phyloP scores from a whole-genome alignment of 2,888 invertebrate genomes.

The Seladonia tumulorum region DNA sequence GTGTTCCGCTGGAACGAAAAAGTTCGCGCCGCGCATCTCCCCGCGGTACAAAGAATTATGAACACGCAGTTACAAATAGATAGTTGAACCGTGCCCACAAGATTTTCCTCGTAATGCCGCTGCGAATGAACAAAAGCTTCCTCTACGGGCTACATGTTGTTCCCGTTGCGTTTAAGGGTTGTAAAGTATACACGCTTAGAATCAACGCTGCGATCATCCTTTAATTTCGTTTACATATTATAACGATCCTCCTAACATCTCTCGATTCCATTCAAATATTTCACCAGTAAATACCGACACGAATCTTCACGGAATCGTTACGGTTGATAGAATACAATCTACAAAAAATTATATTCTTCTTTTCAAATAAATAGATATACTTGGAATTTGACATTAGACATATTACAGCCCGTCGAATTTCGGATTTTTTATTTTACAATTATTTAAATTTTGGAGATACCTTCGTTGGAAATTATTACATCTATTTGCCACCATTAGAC shows the following conservation, averaged over 20 bases:
- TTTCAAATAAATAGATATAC: too few species aligned
- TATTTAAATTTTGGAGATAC: too few species aligned
- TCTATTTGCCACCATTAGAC: too few species aligned
- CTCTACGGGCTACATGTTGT: slow-evolving; percentile 5
- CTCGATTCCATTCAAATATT: not conserved
- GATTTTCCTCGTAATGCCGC: slow-evolving; percentile 34
- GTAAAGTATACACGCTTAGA: not conserved
- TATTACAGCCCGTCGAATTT: too few species aligned
- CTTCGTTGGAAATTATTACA: too few species aligned
- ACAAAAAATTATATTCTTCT: not conserved
- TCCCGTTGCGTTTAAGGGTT: slow-evolving; percentile 9
- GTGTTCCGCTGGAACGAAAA: slow-evolving; percentile 61
- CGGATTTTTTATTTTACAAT: too few species aligned
- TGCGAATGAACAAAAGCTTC: slow-evolving; percentile 38
- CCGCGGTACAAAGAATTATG: slow-evolving; percentile 61
- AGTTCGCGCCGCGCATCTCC: slow-evolving; percentile 54
- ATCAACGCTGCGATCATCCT: not conserved
- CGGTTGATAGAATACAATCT: not conserved
- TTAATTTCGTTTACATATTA: slow-evolving; percentile 1
- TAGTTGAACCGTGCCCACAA: slow-evolving; percentile 40
- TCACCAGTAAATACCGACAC: not conserved
- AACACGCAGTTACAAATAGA: slow-evolving; percentile 46
- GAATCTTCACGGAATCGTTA: not conserved
- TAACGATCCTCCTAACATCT: not conserved
- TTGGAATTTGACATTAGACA: not conserved